These are phyloP conservation scores for Chaetorhynchus papuensis DNA, from an alignment of 2,113 vertebrate species.

Conservation along the genomic window DNA sequence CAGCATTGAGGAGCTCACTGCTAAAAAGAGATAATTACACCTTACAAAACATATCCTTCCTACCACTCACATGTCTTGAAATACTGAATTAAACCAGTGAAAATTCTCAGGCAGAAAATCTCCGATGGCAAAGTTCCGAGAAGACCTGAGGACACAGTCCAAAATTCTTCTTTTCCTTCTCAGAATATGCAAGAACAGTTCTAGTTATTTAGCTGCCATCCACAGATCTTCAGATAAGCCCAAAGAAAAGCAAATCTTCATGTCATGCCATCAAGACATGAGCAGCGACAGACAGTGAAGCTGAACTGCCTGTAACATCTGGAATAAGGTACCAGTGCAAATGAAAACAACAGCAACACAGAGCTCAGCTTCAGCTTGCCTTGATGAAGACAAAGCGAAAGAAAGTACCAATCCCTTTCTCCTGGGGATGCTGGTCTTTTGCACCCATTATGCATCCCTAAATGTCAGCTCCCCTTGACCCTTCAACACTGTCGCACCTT, in stretches of 20 bases:
- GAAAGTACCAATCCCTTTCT: neutral
- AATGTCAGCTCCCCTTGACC: neutral
- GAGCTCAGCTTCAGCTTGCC: neutral
- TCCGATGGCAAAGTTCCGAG: neutral
- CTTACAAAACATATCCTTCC: slow-evolving; percentile 19
- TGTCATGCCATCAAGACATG: neutral
- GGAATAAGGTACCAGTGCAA: neutral
- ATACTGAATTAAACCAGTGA: neutral
- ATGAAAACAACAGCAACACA: neutral
- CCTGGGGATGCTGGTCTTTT: neutral
- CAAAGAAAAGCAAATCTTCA: neutral
- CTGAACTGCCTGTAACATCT: neutral
- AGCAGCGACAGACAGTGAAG: neutral
- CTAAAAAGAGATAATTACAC: slow-evolving; percentile 47
- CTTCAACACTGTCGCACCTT: neutral
- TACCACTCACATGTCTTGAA: neutral
- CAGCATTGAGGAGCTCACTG: slow-evolving; percentile 1
- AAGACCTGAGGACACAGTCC: neutral
- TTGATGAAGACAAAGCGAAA: neutral
- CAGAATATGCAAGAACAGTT: neutral
- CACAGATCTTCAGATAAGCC: neutral
- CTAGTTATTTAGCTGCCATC: neutral
- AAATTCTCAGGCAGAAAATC: neutral
- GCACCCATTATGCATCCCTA: neutral
- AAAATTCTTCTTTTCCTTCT: neutral